Base-by-base conservation (phyloP, 2,888 invertebrate species). In the Mellilla xanthometata region DNA sequence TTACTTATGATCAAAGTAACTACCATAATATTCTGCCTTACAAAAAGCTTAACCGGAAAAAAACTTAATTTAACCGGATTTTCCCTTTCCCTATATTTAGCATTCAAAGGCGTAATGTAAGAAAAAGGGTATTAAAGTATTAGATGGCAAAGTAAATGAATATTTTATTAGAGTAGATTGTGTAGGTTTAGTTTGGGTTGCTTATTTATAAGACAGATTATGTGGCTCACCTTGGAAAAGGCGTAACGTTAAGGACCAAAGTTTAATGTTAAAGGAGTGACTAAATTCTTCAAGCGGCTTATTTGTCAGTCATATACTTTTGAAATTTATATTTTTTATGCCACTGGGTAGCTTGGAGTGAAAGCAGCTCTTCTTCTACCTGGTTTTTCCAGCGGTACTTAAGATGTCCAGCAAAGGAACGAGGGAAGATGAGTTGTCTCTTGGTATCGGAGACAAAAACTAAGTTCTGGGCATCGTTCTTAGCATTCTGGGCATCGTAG, bases 81-180 rank as follows among this genome's bases (percentile, higher is more conserved):
- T 7, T 24, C 8, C 24, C 32, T 47, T 40, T 40, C 35, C 40
- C 32, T 41, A 29, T 19, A 38, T 38, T 41, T 47, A 41, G 40
- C 41, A 22, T 34, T 36, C 31, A 22, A 30, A 36, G 13, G 31
- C 27, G 27, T 47, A 33, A 47, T 24, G 41, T 32, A 41, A 38
- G 46, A 34, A 40, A 41, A 41, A 41, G 40, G 41, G 41, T 41
- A 47, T 47, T 47, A 47, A 15, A 11, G 41, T 35, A 40, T 46
- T 31, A 40, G 33, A 15, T 11, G 12, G 12, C 11, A 12, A 5
- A 40, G 13, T 11, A 13, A 31, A 22, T 46, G 35, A 46, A 40
- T 46, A 46, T 46, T 40, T 11, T 35, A 36, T 27, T 36, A 31
- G 23, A 28, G 27, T 27, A 12, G 34, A 39, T 39, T 29, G 29